Evolutionary conservation across 53 echinoderm and acorn worm species (phyloP).

Genomic region (Patiria pectinifera): DNA sequence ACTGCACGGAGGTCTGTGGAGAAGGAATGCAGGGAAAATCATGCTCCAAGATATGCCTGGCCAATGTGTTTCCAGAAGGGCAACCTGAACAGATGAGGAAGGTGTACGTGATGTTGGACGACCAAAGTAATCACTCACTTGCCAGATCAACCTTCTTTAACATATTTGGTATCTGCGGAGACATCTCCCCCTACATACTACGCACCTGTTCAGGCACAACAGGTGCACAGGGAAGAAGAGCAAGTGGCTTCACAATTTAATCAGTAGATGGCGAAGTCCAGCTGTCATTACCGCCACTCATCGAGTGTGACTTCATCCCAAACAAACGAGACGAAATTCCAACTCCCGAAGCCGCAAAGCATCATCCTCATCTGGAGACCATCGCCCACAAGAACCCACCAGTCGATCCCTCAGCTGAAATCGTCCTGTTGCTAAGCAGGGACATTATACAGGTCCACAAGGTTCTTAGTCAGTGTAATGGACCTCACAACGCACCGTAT

Average conservation of each 20-base stretch:
- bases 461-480: slow-evolving; percentile 48
- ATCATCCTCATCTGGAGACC: slow-evolving; percentile 48
- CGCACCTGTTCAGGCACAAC: slow-evolving; percentile 56
- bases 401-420: slow-evolving; percentile 41
- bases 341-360: slow-evolving; percentile 42
- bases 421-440: slow-evolving; percentile 58
- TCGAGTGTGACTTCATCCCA: slow-evolving; percentile 44
- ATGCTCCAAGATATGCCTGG: slow-evolving; percentile 70
- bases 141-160: slow-evolving; percentile 63
- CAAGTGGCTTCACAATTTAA: slow-evolving; percentile 33
- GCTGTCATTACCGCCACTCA: slow-evolving; percentile 22
- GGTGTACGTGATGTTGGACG: slow-evolving; percentile 62
- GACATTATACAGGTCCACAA: slow-evolving; percentile 59
- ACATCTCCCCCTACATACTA: slow-evolving; percentile 26
- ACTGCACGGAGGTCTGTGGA: slow-evolving; percentile 44
- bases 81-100: slow-evolving; percentile 33
- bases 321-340: slow-evolving; percentile 63
- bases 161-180: slow-evolving; percentile 1
- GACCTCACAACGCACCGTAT: slow-evolving; percentile 60
- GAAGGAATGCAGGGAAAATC: slow-evolving; percentile 40
- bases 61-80: slow-evolving; percentile 33
- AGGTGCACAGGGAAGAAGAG: slow-evolving; percentile 32
- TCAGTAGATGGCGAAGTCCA: slow-evolving; percentile 33
- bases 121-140: slow-evolving; percentile 68
- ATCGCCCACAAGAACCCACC: slow-evolving; percentile 47